Base-by-base conservation (phyloP, 2,888 invertebrate species). In the Prenolepis imparis region DNA sequence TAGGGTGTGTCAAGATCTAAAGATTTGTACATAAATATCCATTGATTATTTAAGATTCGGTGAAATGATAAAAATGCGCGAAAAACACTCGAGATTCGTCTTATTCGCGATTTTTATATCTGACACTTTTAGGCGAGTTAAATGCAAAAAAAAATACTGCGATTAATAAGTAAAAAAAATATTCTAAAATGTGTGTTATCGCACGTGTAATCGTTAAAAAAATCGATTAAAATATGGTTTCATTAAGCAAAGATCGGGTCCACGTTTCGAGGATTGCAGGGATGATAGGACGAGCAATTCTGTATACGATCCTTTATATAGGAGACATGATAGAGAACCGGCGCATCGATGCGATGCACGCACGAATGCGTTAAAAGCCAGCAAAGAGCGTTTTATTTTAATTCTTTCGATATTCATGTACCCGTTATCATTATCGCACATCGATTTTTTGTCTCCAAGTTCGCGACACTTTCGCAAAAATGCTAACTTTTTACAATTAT, bases 261-360 rank as follows among this genome's bases (percentile, higher is more conserved):
- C n/a, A n/a, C 39, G 9, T 73, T 55, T 1, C 32, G 39, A 52
- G 4, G 0, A 1, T 5, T 6, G 28, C 52, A n/a, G n/a, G n/a
- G n/a, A n/a, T 52, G 52, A 52, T n/a, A 52, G 8, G n/a, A 52
- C 8, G 18, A 48, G 48, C 18, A 28, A 67, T 67, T 48, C 0
- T 67, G 6, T n/a, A n/a, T 28, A 21, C 9, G 11, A 70, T 59
- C 44, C 24, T 70, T 18, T 80, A 80, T 44, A 36, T 78, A 11
- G 32, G 15, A 66, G 52, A 73, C 21, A 41, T 32, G 68, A 68
- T 52, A 32, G n/a, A 52, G n/a, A 61, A 39, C 41, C 18, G 57
- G 15, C 32, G 59, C 70, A 78, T 68, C 68, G 57, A 78, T 57
- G 70, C 68, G 18, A 32, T 70, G 70, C 78, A 80, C 39, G 78